phyloP scores from a whole-genome alignment of 1,140 invertebrate genomes.

The Zophobas morio region DNA sequence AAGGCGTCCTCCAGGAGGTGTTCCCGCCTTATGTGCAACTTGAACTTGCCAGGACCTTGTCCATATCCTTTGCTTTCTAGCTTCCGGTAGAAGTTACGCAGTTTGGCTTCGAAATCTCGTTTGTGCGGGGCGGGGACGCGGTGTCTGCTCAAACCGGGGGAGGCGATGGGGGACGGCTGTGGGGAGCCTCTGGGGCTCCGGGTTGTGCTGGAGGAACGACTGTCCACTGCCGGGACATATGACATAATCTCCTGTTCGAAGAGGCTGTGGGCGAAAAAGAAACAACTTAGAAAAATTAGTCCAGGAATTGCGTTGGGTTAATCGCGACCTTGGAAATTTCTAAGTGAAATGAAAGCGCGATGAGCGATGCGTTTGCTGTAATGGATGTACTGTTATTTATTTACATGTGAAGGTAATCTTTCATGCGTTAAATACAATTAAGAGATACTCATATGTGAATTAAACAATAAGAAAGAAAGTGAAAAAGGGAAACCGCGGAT shows the following conservation, averaged over 20 bases:
- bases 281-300: neutral
- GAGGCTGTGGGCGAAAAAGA: constrained; percentile 78
- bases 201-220: constrained; percentile 64
- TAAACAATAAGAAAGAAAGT: no score
- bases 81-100: constrained; percentile 95
- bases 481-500: no score
- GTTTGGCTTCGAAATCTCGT: constrained; percentile 95
- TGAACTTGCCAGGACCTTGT: constrained; percentile 95
- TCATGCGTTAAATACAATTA: no score
- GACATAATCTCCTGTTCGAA: constrained; percentile 99
- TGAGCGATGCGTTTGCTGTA: neutral
- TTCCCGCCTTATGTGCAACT: constrained; percentile 94
- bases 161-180: constrained; percentile 84
- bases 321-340: neutral
- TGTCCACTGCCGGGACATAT: constrained; percentile 82
- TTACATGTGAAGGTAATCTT: no score
- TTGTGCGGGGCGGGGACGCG: constrained; percentile 89
- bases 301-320: neutral
- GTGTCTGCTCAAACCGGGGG: constrained; percentile 82
- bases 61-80: constrained; percentile 97
- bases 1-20: constrained; percentile 97
- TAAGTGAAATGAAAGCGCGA: neutral
- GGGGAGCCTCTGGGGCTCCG: constrained; percentile 75
- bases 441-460: no score
- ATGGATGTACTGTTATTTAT: neutral